These are phyloP conservation scores for Bambusicola thoracicus DNA, from an alignment of 2,113 vertebrate genomes.

Conservation along the genomic window DNA sequence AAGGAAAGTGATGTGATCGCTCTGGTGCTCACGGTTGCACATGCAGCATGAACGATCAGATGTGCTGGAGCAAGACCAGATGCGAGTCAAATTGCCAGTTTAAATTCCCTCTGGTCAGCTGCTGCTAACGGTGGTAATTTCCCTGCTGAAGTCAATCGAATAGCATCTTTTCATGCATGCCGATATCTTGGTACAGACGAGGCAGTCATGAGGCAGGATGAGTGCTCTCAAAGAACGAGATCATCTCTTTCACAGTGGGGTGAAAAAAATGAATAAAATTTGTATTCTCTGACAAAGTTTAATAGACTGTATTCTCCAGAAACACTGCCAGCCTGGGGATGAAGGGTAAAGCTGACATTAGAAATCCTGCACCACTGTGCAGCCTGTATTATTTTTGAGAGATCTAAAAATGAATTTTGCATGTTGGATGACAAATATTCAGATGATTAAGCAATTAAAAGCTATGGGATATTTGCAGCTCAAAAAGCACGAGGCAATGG, in stretches of 20 bases:
- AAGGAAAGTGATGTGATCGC: background rate
- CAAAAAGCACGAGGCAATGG: background rate
- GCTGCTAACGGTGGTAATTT: background rate
- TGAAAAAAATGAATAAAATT: background rate
- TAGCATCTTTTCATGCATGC: background rate
- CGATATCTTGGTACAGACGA: background rate
- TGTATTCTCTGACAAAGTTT: background rate
- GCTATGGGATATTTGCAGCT: background rate
- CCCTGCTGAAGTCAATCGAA: constrained; percentile 14
- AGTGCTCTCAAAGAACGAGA: background rate
- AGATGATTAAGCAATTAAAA: constrained; percentile 28
- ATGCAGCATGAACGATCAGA: background rate
- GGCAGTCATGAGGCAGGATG: background rate
- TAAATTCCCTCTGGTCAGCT: background rate
- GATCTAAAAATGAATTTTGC: background rate
- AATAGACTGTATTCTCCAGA: background rate
- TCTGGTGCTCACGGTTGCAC: background rate
- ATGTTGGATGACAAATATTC: background rate
- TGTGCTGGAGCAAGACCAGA: background rate
- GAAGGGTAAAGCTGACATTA: background rate
- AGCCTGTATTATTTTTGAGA: background rate
- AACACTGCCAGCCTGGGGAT: background rate
- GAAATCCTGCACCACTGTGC: background rate
- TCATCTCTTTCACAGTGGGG: background rate
- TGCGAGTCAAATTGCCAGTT: background rate